Evolutionary conservation across 2,797 vertebrate species (phyloP), one percentile per base, ranked within the genome.

Genomic region (Cetoscarus ocellatus): DNA sequence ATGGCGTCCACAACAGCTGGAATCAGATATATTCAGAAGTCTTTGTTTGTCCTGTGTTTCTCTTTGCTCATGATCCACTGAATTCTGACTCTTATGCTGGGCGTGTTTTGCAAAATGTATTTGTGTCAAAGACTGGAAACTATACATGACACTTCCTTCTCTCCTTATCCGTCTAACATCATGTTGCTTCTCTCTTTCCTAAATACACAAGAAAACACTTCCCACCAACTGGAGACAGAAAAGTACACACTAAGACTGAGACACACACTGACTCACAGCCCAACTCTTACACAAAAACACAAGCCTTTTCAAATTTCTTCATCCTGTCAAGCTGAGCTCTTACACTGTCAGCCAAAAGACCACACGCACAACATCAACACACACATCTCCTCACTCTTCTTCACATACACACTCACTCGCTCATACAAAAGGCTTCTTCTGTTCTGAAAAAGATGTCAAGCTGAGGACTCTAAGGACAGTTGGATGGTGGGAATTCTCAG

Each of bases 321-420:
- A 86, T 86, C 77, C 83, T 90, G 80, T 89, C 85, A 85, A 76
- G 84, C 80, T 84, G 87, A 73, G 80, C 47, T 39, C 43, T 67
- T 70, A 55, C 79, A 65, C 85, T 86, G 70, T 85, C 65, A 75
- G 79, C 80, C 74, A 85, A 70, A 72, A 78, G 68, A 82, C 67
- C 79, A 81, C 84, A 86, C 70, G 79, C 61, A 80, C 61, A 45
- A 77, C 61, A 75, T 60, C 15, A 40, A 64, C 68, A 56, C 15
- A 36, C 63, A 67, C 65, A 62, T 42, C 63, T 53, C 43, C 14
- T 58, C 18, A 3, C 68, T 57, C 55, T 49, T 64, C n/a, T 39
- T 51, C 35, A n/a, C 53, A 70, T 59, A 65, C 53, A 19, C 45
- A 76, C 27, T 27, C 27, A 39, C 43, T 49, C 58, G 55, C 15